Percentiles rank a stretch among this genome's conserved stretches.
phyloP scores from a whole-genome alignment of 2,888 invertebrate genomes.

The Polymixis lichenea region DNA sequence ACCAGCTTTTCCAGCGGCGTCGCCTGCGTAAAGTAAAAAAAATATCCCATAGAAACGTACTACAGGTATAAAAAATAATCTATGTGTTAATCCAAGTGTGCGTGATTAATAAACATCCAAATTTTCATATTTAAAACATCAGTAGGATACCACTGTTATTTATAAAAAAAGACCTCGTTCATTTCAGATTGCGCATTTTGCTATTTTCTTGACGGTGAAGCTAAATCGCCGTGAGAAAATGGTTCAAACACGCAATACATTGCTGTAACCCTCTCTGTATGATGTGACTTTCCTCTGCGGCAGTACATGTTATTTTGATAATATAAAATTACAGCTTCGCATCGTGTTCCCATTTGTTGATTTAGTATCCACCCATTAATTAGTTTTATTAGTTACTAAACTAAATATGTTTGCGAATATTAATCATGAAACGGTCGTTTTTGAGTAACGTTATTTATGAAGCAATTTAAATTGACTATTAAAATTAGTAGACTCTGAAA shows the following conservation, averaged over 20 bases:
- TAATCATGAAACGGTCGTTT: slow-evolving; percentile 5
- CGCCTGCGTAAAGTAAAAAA: no score
- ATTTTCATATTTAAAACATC: no score
- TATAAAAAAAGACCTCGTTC: background rate
- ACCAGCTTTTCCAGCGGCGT: no score
- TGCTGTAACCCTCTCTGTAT: no score
- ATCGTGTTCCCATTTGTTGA: slow-evolving; percentile 10
- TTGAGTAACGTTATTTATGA: slow-evolving; percentile 19
- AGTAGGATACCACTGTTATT: background rate
- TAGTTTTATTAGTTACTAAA: slow-evolving; percentile 5
- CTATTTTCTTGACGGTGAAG: background rate
- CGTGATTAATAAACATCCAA: no score
- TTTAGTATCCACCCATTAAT: slow-evolving; percentile 15
- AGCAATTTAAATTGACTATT: slow-evolving; percentile 13
- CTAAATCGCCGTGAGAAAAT: background rate
- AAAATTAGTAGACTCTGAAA: slow-evolving; percentile 6
- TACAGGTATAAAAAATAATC: no score
- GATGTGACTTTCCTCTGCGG: no score
- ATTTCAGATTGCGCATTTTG: background rate
- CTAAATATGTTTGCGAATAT: slow-evolving; percentile 34
- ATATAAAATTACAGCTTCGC: background rate
- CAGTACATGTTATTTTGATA: background rate
- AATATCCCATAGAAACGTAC: no score
- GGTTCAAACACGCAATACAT: background rate
- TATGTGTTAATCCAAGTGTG: no score